A percentile compares a stretch with the other conserved stretches of the same genome.
Conservation (phyloP, 2,797 vertebrate species). For the Adelosebastes latens region DNA sequence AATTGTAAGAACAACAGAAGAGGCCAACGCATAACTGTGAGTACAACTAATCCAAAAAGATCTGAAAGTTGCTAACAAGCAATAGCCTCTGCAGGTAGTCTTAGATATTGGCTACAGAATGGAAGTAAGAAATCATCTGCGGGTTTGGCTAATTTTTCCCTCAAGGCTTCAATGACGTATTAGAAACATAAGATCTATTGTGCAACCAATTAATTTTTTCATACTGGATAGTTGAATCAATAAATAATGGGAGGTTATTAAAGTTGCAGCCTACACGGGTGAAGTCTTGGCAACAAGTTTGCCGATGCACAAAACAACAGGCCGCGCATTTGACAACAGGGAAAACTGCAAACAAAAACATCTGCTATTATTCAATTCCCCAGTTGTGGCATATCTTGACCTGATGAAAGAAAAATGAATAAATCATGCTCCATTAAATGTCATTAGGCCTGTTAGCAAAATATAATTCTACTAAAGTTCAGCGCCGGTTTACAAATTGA, state of each 20-base stretch:
- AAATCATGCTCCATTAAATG: slow-evolving; percentile 81
- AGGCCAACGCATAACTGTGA: not conserved
- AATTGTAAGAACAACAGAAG: not conserved
- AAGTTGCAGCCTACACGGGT: not conserved
- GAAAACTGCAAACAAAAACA: slow-evolving; percentile 61
- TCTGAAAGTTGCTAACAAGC: not conserved
- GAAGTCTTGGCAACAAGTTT: slow-evolving; percentile 13
- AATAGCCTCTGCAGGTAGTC: not conserved
- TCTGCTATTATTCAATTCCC: slow-evolving; percentile 72
- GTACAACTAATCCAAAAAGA: not conserved
- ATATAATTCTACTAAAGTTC: slow-evolving; percentile 82
- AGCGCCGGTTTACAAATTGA: slow-evolving; percentile 79
- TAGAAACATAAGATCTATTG: not conserved
- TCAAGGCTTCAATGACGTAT: not conserved
- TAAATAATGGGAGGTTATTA: slow-evolving; percentile 24
- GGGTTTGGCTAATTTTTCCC: not conserved
- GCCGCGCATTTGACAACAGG: slow-evolving; percentile 17
- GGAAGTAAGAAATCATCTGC: not conserved
- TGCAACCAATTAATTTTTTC: slow-evolving; percentile 23
- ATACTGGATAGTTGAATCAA: slow-evolving; percentile 31
- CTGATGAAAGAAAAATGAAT: slow-evolving; percentile 77
- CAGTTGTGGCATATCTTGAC: slow-evolving; percentile 70
- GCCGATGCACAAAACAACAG: slow-evolving; percentile 5
- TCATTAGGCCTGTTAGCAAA: slow-evolving; percentile 78
- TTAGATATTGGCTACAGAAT: not conserved